Evolutionary conservation across 2,797 vertebrate species (phyloP).

Genomic region (Helicolenus hilgendorfi): DNA sequence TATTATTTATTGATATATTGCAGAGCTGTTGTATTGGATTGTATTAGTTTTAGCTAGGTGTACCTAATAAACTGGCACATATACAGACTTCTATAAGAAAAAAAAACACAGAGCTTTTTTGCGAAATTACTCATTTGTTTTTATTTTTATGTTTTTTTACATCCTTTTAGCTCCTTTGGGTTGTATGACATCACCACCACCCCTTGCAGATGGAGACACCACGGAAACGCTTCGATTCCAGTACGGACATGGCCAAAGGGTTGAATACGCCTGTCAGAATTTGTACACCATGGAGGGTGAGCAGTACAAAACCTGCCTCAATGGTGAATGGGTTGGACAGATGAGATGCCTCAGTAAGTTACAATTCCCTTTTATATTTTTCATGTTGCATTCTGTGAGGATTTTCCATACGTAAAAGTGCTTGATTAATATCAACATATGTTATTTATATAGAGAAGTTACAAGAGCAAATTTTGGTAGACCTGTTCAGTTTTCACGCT

Average conservation of each 20-base stretch:
- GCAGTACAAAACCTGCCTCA: neutral
- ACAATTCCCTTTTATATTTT: neutral
- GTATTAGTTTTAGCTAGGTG: neutral
- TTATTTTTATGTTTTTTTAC: neutral
- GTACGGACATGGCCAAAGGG: neutral
- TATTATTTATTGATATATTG: neutral
- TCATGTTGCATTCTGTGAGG: neutral
- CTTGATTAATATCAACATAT: too few relatives aligned
- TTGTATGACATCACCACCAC: conserved; percentile 3
- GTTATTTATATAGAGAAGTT: too few relatives aligned
- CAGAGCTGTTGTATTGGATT: neutral
- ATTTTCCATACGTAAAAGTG: neutral
- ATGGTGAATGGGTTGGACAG: conserved; percentile 54
- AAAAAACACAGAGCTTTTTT: neutral
- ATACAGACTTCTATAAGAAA: neutral
- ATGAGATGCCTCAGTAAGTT: conserved; percentile 71
- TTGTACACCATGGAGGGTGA: conserved; percentile 15
- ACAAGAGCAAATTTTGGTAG: neutral
- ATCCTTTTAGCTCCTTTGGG: neutral
- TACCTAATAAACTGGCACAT: neutral
- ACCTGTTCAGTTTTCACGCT: neutral
- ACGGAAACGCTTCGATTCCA: rapidly evolving
- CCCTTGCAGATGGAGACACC: conserved; percentile 23
- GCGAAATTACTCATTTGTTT: neutral
- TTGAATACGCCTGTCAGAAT: conserved; percentile 60